These are phyloP conservation scores for Diploptera punctata DNA, from an alignment of 2,888 invertebrate species.

Conservation along the genomic window DNA sequence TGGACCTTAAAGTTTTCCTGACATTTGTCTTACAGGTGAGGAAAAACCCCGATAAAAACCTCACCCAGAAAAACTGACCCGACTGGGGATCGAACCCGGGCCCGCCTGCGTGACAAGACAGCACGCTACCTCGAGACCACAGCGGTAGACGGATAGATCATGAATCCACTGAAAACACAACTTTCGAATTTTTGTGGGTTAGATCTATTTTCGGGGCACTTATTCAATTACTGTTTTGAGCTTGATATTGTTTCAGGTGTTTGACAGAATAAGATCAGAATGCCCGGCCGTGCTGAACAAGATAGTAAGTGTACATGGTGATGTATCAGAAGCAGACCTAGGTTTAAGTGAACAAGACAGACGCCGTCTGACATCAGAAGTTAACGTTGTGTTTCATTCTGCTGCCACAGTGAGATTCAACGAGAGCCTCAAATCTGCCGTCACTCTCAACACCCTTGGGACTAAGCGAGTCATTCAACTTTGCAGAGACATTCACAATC, in stretches of 20 bases:
- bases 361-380: conserved; percentile 53
- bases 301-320: conserved; percentile 56
- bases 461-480: conserved; percentile 61
- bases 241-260: conserved; percentile 52
- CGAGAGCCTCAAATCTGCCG: conserved; percentile 61
- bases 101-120: no score
- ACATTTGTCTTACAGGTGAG: no score
- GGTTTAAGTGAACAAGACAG: conserved; percentile 53
- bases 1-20: no score
- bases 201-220: no score
- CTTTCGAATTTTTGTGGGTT: no score
- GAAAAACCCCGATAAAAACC: no score
- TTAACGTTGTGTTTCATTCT: conserved; percentile 65
- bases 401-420: conserved; percentile 68
- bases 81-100: no score
- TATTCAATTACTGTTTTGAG: no score
- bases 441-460: conserved; percentile 64
- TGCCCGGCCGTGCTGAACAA: conserved; percentile 52
- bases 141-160: no score
- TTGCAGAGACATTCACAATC: conserved; percentile 59
- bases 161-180: no score
- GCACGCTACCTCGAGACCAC: no score
- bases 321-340: conserved; percentile 52
- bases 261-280: conserved; percentile 52
- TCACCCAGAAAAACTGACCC: no score